Conservation (phyloP, 2,888 invertebrate species). For the Phoenoteleia sp. region DNA sequence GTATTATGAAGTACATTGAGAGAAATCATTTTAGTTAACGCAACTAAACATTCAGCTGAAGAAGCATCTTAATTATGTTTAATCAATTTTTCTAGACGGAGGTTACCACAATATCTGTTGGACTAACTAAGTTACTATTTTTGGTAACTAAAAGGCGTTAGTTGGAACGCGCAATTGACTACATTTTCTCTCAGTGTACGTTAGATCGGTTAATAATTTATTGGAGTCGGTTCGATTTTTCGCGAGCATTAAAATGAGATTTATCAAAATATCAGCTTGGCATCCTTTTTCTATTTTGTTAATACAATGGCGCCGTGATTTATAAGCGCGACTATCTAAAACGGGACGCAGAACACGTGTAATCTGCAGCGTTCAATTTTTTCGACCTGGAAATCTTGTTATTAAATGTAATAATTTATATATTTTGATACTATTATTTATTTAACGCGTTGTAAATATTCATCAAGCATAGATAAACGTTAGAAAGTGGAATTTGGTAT, state of each 20-base stretch:
- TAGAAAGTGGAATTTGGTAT: background rate
- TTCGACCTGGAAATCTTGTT: constrained; percentile 16
- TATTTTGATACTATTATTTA: constrained; percentile 10
- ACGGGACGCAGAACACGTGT: constrained; percentile 22
- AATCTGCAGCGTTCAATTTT: constrained; percentile 19
- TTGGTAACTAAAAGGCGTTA: no score
- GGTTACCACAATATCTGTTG: no score
- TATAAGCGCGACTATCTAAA: constrained; percentile 42
- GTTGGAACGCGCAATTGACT: no score
- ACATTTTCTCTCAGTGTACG: no score
- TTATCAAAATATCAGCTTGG: constrained; percentile 57
- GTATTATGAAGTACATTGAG: no score
- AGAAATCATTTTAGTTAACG: no score
- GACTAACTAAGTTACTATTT: no score
- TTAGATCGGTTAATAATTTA: constrained; percentile 7
- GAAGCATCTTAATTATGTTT: no score
- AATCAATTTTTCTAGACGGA: no score
- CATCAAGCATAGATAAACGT: constrained; percentile 1
- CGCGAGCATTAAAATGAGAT: constrained; percentile 23
- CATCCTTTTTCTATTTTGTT: constrained; percentile 45
- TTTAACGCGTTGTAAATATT: constrained; percentile 5
- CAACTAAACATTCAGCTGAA: no score
- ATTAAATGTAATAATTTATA: constrained; percentile 35
- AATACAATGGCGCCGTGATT: constrained; percentile 49
- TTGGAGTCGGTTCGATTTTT: constrained; percentile 31